phyloP scores from a whole-genome alignment of 2,888 invertebrate genomes.

The Trichogramma evanescens region DNA sequence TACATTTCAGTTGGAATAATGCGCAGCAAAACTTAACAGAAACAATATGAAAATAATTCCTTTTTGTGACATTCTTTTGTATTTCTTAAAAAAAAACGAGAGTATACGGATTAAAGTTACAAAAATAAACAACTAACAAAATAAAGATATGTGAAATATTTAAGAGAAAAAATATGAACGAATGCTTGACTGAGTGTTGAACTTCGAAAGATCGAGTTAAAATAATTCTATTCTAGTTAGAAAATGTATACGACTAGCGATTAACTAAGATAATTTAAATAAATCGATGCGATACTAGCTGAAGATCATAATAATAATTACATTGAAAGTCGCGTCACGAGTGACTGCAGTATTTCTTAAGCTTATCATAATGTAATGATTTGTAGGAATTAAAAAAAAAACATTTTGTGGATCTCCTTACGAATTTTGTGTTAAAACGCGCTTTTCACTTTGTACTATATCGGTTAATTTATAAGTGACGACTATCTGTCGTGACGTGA shows the following conservation, averaged over 20 bases:
- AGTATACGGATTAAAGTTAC: constrained; percentile 22
- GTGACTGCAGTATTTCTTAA: constrained; percentile 44
- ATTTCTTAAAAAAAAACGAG: constrained; percentile 12
- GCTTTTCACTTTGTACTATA: constrained; percentile 41
- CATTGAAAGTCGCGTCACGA: constrained; percentile 17
- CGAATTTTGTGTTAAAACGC: constrained; percentile 31
- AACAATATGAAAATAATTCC: constrained; percentile 16
- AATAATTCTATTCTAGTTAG: constrained; percentile 47
- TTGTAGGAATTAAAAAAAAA: constrained; percentile 39
- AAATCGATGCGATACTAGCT: constrained; percentile 24
- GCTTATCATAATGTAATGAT: constrained; percentile 40
- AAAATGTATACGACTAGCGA: constrained; percentile 48
- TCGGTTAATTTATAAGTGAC: constrained; percentile 29
- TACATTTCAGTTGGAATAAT: background rate
- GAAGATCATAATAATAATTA: constrained; percentile 21
- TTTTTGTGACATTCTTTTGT: constrained; percentile 21
- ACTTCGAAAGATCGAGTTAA: constrained; percentile 11
- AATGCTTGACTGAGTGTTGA: constrained; percentile 17
- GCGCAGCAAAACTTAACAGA: constrained; percentile 27
- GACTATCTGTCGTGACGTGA: constrained; percentile 13
- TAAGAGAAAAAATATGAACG: background rate
- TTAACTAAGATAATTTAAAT: constrained; percentile 38
- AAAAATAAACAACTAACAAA: constrained; percentile 21
- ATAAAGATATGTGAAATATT: background rate
- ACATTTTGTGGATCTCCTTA: constrained; percentile 46